These are phyloP conservation scores for Triplophysa tibetana DNA, from an alignment of 2,113 vertebrate species.

Conservation along the genomic window DNA sequence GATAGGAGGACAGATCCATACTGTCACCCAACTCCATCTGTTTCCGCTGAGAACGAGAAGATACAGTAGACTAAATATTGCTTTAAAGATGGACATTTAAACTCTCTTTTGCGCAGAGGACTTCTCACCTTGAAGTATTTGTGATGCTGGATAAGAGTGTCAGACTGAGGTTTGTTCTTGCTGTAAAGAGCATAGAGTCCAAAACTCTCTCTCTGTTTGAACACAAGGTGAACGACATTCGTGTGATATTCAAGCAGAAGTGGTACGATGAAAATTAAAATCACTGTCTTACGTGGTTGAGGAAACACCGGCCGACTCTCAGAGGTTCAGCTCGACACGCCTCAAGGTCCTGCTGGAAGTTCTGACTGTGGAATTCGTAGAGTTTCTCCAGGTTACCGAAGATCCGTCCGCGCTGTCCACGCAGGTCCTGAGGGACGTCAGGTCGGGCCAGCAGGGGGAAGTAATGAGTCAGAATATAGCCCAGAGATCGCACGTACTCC, in stretches of 20 bases:
- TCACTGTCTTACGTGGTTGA: constrained; percentile 69
- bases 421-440: constrained; percentile 75
- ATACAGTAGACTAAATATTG: background rate
- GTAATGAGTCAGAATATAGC: constrained; percentile 73
- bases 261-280: background rate
- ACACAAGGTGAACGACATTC: background rate
- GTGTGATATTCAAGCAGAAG: background rate
- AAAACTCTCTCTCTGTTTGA: constrained; percentile 68
- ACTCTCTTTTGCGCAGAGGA: too few species aligned
- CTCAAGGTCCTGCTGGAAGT: constrained; percentile 74
- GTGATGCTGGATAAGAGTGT: constrained; percentile 69
- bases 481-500: constrained; percentile 75
- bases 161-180: constrained; percentile 80
- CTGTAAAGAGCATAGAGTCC: constrained; percentile 78
- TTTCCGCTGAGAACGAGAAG: constrained; percentile 64
- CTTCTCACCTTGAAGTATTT: constrained; percentile 74
- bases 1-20: constrained; percentile 77
- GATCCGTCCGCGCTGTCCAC: constrained; percentile 74
- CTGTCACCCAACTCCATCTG: constrained; percentile 72
- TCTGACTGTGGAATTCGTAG: constrained; percentile 73
- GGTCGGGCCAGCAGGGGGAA: constrained; percentile 72
- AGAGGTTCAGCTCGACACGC: constrained; percentile 66
- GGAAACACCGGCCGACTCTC: constrained; percentile 73
- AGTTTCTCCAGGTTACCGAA: constrained; percentile 80
- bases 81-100: background rate